phyloP scores from a whole-genome alignment of 2,888 invertebrate species.

The Caenorhabditis auriculariae region DNA sequence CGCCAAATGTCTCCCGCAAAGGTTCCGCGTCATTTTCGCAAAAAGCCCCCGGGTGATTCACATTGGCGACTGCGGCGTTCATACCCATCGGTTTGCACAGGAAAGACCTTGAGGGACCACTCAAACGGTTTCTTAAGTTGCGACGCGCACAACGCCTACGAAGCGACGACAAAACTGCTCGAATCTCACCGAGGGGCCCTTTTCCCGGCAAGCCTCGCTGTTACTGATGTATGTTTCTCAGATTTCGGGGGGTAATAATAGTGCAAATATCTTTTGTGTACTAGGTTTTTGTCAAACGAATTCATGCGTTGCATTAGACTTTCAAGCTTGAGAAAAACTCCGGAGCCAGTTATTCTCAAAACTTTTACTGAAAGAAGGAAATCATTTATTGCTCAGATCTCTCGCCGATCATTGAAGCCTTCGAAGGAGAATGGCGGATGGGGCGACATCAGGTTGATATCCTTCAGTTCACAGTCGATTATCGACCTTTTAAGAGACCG shows the following conservation, averaged over 20 bases:
- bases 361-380: no score
- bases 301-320: no score
- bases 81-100: slow-evolving; percentile 48
- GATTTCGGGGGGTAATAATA: no score
- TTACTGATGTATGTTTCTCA: slow-evolving; percentile 31
- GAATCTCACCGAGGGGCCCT: slow-evolving; percentile 65
- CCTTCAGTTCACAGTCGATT: background rate
- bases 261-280: background rate
- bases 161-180: slow-evolving; percentile 56
- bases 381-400: no score
- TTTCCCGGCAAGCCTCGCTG: slow-evolving; percentile 65
- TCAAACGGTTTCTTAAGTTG: slow-evolving; percentile 22
- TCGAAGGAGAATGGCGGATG: slow-evolving; percentile 83
- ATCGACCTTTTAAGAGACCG: slow-evolving; percentile 17
- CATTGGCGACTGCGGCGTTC: slow-evolving; percentile 91
- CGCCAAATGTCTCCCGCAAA: slow-evolving; percentile 54
- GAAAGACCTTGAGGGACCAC: background rate
- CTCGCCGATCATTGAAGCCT: slow-evolving; percentile 58
- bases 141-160: slow-evolving; percentile 30
- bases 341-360: no score
- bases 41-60: slow-evolving; percentile 88
- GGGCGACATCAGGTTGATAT: slow-evolving; percentile 77
- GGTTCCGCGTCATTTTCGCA: slow-evolving; percentile 81
- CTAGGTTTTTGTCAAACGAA: background rate
- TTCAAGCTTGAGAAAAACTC: no score